Evolutionary conservation across 2,888 invertebrate genomes (phyloP).

Genomic region (Erpobdella octoculata): DNA sequence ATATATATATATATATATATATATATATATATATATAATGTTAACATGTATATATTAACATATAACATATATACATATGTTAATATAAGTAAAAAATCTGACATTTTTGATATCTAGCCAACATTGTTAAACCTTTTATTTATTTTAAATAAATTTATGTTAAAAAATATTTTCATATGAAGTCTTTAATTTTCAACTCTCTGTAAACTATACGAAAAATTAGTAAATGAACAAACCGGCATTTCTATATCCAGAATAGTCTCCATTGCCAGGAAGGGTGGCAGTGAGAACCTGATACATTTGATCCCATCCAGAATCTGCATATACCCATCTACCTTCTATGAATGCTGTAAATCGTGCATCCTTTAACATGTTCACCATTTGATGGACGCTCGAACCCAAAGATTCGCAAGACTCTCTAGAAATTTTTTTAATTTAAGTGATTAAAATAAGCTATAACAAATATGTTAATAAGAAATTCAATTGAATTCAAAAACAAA

Average conservation of each 20-base stretch:
- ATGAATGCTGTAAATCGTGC: slow-evolving; percentile 70
- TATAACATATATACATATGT: too few species aligned
- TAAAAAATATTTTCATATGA: neutral
- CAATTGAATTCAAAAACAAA: too few species aligned
- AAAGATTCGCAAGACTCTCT: neutral
- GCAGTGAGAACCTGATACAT: slow-evolving; percentile 75
- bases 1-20: too few species aligned
- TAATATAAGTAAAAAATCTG: neutral
- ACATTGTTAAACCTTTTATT: neutral
- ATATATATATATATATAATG: too few species aligned
- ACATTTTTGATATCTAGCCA: neutral
- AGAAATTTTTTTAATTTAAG: neutral
- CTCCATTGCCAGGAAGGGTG: slow-evolving; percentile 72
- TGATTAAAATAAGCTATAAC: neutral
- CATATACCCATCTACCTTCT: slow-evolving; percentile 67
- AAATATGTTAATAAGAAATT: neutral
- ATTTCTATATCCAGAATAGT: slow-evolving; percentile 66
- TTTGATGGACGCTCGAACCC: slow-evolving; percentile 41
- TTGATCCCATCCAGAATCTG: slow-evolving; percentile 56
- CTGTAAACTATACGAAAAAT: neutral
- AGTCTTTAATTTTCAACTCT: neutral
- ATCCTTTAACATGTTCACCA: slow-evolving; percentile 59
- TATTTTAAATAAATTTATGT: neutral
- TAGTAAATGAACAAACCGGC: neutral
- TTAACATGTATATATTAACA: too few species aligned